A percentile compares a stretch with the other conserved stretches of the same genome.
phyloP scores from a whole-genome alignment of 2,888 invertebrate species.

The Nycteola revayana region DNA sequence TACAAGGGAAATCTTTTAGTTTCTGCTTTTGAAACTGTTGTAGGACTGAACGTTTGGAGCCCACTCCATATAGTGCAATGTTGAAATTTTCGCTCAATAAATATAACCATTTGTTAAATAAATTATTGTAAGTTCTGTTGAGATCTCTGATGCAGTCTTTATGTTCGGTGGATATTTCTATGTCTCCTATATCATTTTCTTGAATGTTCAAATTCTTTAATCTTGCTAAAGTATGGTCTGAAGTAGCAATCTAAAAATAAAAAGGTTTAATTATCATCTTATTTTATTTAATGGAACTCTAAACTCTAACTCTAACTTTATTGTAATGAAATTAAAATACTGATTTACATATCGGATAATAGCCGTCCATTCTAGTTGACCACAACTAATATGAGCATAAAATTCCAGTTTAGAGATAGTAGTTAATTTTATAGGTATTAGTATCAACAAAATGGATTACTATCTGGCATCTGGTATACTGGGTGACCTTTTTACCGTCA shows the following conservation, averaged over 20 bases:
- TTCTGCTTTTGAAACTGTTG: constrained; percentile 86
- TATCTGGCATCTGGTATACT: too few relatives aligned
- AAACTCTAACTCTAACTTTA: too few relatives aligned
- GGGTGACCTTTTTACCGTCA: too few relatives aligned
- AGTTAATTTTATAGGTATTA: too few relatives aligned
- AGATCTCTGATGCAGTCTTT: constrained; percentile 79
- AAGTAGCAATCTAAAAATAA: constrained; percentile 82
- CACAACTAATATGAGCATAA: too few relatives aligned
- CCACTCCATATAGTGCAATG: constrained; percentile 93
- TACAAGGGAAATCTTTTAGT: constrained; percentile 79
- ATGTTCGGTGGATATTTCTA: constrained; percentile 84
- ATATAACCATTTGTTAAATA: constrained; percentile 88
- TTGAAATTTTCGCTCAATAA: constrained; percentile 91
- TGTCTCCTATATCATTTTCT: constrained; percentile 67
- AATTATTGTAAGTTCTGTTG: constrained; percentile 76
- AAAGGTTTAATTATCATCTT: not conserved
- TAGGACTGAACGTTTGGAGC: constrained; percentile 92
- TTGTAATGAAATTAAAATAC: too few relatives aligned
- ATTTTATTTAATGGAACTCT: too few relatives aligned
- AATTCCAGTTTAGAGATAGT: too few relatives aligned
- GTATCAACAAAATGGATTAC: too few relatives aligned
- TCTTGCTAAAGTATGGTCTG: constrained; percentile 89
- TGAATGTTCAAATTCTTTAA: constrained; percentile 88
- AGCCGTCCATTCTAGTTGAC: too few relatives aligned
- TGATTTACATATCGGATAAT: too few relatives aligned